Conservation (phyloP, 2,797 vertebrate genomes). For the Pseudotriccus pelzelni region DNA sequence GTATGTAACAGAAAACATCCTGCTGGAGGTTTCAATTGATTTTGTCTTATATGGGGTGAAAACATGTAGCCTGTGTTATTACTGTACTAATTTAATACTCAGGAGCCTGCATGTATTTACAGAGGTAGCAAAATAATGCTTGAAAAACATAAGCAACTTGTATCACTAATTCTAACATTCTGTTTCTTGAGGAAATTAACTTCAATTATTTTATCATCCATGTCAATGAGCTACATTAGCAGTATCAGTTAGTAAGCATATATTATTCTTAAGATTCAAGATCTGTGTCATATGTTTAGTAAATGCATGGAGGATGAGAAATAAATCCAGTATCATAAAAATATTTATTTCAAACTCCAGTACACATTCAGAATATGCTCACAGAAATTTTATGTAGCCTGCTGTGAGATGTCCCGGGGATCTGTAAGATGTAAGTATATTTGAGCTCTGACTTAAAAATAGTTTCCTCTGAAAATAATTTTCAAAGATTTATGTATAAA, state of each 20-base stretch:
- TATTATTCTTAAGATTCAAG: not conserved
- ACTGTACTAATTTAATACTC: constrained; percentile 20
- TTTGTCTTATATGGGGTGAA: constrained; percentile 18
- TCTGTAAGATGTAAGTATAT: not conserved
- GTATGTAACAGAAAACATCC: constrained; percentile 12
- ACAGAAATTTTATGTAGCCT: not conserved
- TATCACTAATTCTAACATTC: not conserved
- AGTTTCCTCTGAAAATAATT: not conserved
- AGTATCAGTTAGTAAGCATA: not conserved
- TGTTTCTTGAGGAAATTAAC: constrained; percentile 20
- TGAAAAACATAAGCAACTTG: constrained; percentile 5
- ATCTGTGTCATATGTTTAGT: not conserved
- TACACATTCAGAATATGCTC: not conserved
- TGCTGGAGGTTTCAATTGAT: constrained; percentile 42
- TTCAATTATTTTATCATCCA: not conserved
- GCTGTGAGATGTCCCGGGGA: not conserved
- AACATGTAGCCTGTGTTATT: constrained; percentile 15
- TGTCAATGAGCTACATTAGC: not conserved
- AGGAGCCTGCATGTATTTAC: constrained; percentile 9
- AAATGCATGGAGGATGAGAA: not conserved
- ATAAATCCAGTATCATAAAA: not conserved
- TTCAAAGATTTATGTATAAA: not conserved
- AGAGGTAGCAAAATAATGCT: constrained; percentile 9
- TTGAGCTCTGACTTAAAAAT: constrained; percentile 8
- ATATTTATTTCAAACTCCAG: not conserved